phyloP scores from a whole-genome alignment of 2,797 vertebrate genomes.

The Kryptolebias ocellatus region DNA sequence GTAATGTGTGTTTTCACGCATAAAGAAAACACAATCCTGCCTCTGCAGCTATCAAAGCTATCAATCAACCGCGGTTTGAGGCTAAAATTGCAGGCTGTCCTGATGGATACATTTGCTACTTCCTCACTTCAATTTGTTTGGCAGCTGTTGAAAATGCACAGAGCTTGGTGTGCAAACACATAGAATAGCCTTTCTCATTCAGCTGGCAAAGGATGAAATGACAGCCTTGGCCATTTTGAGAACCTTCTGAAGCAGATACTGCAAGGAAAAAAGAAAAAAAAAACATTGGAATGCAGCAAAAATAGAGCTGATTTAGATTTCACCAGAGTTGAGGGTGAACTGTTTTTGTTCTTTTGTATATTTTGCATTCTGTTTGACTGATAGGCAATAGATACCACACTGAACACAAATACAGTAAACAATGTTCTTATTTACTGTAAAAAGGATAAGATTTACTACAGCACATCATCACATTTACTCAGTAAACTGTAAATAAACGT shows the following conservation, averaged over 20 bases:
- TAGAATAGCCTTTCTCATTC: conserved; percentile 47
- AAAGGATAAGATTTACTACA: too few species aligned
- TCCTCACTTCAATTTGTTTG: conserved; percentile 73
- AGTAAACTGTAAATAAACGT: too few species aligned
- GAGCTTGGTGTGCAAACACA: conserved; percentile 61
- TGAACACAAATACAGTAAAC: too few species aligned
- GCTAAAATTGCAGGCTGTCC: conserved; percentile 62
- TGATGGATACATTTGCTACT: conserved; percentile 66
- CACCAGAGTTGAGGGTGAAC: conserved; percentile 12
- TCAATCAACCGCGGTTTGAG: conserved; percentile 70
- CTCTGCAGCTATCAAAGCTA: conserved; percentile 70
- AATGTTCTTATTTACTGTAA: too few species aligned
- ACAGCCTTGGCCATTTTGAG: conserved; percentile 43
- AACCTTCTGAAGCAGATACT: conserved; percentile 44
- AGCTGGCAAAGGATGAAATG: conserved; percentile 59
- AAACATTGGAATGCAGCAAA: conserved; percentile 8
- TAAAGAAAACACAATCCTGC: conserved; percentile 31
- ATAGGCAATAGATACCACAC: too few species aligned
- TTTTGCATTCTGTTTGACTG: not conserved
- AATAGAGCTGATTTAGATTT: conserved; percentile 27
- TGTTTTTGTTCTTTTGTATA: conserved; percentile 32
- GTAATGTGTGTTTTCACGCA: conserved; percentile 21
- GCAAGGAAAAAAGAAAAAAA: not conserved
- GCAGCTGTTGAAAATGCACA: conserved; percentile 57
- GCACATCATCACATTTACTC: too few species aligned